Evolutionary conservation across 2,888 invertebrate species (phyloP).

Genomic region (Aelia acuminata): DNA sequence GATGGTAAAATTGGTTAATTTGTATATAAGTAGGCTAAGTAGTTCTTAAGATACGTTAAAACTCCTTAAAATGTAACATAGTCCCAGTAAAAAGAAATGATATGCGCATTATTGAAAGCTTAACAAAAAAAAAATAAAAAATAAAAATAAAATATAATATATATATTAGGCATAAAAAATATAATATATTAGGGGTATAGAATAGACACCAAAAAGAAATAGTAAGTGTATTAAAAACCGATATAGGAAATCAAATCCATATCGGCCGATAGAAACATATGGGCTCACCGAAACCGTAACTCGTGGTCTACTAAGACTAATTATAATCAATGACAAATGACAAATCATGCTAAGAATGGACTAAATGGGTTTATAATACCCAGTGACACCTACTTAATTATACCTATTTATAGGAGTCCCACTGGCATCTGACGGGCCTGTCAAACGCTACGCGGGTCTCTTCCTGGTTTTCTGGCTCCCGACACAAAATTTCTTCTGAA

Average conservation of each 20-base stretch:
- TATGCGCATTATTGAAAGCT: too few relatives aligned
- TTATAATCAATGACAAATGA: conserved; percentile 1
- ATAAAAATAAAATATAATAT: too few relatives aligned
- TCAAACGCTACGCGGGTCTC: neutral
- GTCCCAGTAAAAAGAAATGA: too few relatives aligned
- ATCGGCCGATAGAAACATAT: neutral
- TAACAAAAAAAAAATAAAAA: too few relatives aligned
- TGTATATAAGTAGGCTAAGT: too few relatives aligned
- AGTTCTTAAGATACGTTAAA: too few relatives aligned
- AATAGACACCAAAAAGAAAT: too few relatives aligned
- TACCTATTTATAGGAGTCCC: conserved; percentile 15
- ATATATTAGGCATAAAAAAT: too few relatives aligned
- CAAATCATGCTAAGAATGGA: neutral
- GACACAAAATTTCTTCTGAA: conserved; percentile 37
- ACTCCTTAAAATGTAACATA: too few relatives aligned
- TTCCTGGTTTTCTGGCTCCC: conserved; percentile 31
- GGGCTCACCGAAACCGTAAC: neutral
- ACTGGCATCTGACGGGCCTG: conserved; percentile 30
- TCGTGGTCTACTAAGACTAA: neutral
- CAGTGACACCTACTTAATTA: conserved; percentile 24
- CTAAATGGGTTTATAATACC: conserved; percentile 33
- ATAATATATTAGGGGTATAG: too few relatives aligned
- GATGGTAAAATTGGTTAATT: too few relatives aligned
- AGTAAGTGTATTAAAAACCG: neutral
- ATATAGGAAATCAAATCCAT: neutral